These are phyloP conservation scores for Amblyteles armatorius DNA, from an alignment of 2,888 invertebrate genomes.

Conservation along the genomic window DNA sequence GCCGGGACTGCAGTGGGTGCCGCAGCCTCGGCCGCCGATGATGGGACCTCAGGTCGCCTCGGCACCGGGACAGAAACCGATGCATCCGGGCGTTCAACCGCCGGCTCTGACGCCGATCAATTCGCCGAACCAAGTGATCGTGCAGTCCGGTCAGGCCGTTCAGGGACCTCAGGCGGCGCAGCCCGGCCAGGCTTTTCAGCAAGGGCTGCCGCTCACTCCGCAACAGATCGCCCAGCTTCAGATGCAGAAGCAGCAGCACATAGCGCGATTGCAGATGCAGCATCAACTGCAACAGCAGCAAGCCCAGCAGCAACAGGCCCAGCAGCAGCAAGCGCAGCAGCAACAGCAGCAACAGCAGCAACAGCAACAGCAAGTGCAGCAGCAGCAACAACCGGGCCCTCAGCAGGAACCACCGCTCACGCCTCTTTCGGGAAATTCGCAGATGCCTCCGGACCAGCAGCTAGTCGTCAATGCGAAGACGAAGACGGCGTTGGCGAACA, in stretches of 20 bases:
- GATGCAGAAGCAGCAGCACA: conserved; percentile 84
- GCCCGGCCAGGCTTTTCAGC: conserved; percentile 80
- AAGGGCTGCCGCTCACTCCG: conserved; percentile 82
- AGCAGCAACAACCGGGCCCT: conserved; percentile 85
- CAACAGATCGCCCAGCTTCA: conserved; percentile 85
- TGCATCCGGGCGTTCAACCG: conserved; percentile 81
- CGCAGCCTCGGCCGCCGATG: conserved; percentile 88
- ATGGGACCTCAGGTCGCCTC: conserved; percentile 86
- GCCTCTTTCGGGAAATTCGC: conserved; percentile 79
- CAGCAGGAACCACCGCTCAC: conserved; percentile 77
- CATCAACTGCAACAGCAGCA: conserved; percentile 85
- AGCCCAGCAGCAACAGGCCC: conserved; percentile 87
- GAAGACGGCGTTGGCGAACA: conserved; percentile 97
- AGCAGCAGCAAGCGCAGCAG: conserved; percentile 68
- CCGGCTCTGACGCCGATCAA: conserved; percentile 82
- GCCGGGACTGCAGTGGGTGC: conserved; percentile 87
- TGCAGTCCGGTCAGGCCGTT: conserved; percentile 77
- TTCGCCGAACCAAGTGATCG: conserved; percentile 73
- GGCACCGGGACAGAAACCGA: conserved; percentile 80
- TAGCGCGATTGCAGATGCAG: conserved; percentile 78
- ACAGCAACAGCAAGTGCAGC: conserved; percentile 88
- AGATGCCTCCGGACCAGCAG: conserved; percentile 85
- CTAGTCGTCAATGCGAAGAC: conserved; percentile 94
- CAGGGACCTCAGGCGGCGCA: conserved; percentile 75
- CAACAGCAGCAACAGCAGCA: conserved; percentile 86